phyloP scores from a whole-genome alignment of 2,888 invertebrate genomes.

The Apamea sordens region DNA sequence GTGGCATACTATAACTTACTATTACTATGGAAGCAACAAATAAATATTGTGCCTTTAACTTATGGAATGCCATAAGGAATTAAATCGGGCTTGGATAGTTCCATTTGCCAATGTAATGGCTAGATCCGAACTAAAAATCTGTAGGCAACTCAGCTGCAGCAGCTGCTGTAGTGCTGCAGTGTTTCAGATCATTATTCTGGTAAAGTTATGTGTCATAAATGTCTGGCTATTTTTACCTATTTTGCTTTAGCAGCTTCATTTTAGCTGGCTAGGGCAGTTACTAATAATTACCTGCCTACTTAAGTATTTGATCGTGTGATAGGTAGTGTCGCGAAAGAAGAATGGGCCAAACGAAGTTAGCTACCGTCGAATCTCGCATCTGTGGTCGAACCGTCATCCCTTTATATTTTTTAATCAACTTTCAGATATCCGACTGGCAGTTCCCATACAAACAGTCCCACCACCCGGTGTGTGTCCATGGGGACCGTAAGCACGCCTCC shows the following conservation, averaged over 20 bases:
- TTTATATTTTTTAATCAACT: not conserved
- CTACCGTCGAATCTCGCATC: not conserved
- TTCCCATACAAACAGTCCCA: conserved; percentile 96
- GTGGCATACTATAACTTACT: not conserved
- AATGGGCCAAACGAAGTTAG: not conserved
- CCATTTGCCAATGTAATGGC: not conserved
- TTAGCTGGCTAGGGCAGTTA: not conserved
- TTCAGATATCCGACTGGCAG: conserved; percentile 94
- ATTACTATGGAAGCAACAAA: not conserved
- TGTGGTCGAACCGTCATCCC: not conserved
- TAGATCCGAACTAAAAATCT: not conserved
- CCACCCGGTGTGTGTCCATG: conserved; percentile 96
- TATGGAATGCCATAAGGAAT: not conserved
- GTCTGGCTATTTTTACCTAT: not conserved
- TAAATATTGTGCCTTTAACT: not conserved
- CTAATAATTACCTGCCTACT: not conserved
- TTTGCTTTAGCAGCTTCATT: not conserved
- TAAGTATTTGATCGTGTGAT: not conserved
- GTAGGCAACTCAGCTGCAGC: not conserved
- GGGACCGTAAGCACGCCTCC: conserved; percentile 91
- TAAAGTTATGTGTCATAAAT: not conserved
- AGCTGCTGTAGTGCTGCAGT: not conserved
- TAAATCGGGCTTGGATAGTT: not conserved
- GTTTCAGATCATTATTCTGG: not conserved
- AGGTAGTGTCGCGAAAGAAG: not conserved